phyloP scores from a whole-genome alignment of 2,113 vertebrate genomes.

The Sinocyclocheilus maitianheensis region DNA sequence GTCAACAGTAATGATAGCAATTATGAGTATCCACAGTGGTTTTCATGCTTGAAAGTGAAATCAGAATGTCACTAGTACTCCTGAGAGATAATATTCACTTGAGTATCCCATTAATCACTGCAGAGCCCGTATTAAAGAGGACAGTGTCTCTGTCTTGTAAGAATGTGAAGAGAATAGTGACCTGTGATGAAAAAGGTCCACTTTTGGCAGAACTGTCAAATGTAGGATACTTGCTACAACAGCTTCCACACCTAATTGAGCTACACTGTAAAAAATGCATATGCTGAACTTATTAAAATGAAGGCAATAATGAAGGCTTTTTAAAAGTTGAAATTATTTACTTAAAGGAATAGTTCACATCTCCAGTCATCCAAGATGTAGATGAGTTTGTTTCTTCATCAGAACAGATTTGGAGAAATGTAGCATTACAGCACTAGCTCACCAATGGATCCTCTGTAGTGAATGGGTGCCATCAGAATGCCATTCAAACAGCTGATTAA shows the following conservation, averaged over 20 bases:
- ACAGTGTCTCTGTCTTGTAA: not conserved
- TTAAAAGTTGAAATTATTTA: not conserved
- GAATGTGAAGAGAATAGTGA: conserved; percentile 43
- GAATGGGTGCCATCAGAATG: no score
- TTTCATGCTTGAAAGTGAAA: not conserved
- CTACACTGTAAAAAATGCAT: not conserved
- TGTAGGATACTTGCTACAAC: not conserved
- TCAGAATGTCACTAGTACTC: conserved; percentile 20
- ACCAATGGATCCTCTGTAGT: no score
- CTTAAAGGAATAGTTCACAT: not conserved
- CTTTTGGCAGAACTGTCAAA: not conserved
- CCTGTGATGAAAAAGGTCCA: conserved; percentile 48
- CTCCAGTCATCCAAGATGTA: no score
- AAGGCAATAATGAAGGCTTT: not conserved
- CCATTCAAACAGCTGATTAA: no score
- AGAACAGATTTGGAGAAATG: no score
- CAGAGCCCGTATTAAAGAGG: not conserved
- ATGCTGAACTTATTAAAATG: not conserved
- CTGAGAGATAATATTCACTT: conserved; percentile 12
- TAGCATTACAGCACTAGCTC: no score
- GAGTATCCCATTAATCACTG: not conserved
- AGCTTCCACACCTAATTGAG: not conserved
- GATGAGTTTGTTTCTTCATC: no score
- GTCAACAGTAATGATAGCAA: conserved; percentile 17
- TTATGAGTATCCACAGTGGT: not conserved